Conservation (phyloP, 2,888 invertebrate species). For the Ceramica pisi region DNA sequence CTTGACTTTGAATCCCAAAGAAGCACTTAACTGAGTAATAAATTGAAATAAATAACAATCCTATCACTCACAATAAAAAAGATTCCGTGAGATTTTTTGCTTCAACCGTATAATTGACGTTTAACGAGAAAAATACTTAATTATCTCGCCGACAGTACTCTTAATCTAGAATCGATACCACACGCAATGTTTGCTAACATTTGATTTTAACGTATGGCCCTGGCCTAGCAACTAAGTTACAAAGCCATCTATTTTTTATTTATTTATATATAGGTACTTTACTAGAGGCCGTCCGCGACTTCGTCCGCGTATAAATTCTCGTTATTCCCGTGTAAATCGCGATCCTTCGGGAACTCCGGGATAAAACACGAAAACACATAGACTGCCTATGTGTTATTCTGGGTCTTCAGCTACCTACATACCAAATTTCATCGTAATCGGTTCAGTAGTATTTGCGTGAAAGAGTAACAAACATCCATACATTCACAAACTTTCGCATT, state of each 20-base stretch:
- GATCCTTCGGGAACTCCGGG: no score
- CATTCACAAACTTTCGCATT: no score
- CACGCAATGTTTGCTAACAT: conserved; percentile 21
- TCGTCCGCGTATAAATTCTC: no score
- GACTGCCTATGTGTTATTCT: no score
- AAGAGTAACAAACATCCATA: no score
- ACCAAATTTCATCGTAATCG: no score
- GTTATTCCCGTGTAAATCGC: no score
- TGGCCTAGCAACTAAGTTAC: neutral
- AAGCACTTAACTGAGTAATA: neutral
- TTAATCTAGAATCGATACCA: conserved; percentile 38
- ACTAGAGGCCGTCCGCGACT: no score
- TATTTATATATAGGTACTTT: no score
- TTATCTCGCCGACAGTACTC: conserved; percentile 29
- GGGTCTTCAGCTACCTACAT: no score
- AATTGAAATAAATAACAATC: conserved; percentile 7
- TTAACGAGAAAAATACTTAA: conserved; percentile 47
- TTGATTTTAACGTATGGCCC: neutral
- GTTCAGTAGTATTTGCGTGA: no score
- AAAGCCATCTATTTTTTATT: neutral
- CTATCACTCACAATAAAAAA: conserved; percentile 10
- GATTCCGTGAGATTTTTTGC: conserved; percentile 35
- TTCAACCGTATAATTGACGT: conserved; percentile 32
- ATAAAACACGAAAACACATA: no score
- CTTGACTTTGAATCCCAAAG: conserved; percentile 34